phyloP scores from a whole-genome alignment of 2,797 vertebrate species.

The Bradypodion pumilum region DNA sequence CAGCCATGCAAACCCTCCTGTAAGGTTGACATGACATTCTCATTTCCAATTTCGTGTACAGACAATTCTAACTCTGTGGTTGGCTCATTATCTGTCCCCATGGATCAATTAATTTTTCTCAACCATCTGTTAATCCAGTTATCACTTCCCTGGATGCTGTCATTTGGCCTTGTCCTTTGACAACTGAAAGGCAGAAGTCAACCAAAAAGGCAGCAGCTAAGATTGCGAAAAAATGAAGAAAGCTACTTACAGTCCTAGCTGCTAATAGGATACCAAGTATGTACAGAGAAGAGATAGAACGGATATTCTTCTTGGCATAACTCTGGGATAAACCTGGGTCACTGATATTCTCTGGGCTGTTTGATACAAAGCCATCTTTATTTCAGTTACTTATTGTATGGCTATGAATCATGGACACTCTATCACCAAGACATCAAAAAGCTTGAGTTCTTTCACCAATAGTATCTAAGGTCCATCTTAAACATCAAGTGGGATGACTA shows the following conservation, averaged over 20 bases:
- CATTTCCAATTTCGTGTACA: constrained; percentile 62
- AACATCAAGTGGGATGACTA: too few species aligned
- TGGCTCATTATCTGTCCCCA: constrained; percentile 64
- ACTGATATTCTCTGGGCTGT: neutral
- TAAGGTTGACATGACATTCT: constrained; percentile 13
- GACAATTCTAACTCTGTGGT: constrained; percentile 54
- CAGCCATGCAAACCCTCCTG: neutral
- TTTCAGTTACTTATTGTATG: neutral
- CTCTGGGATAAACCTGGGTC: neutral
- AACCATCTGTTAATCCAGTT: constrained; percentile 68
- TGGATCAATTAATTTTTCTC: constrained; percentile 70
- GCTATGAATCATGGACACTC: neutral
- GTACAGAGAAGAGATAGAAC: too few species aligned
- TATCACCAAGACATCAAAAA: neutral
- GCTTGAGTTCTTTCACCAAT: too few species aligned
- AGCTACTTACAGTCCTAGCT: neutral
- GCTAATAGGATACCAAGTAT: neutral
- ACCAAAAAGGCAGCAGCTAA: constrained; percentile 44
- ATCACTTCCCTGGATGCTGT: constrained; percentile 39
- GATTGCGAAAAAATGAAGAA: neutral
- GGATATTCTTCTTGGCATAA: neutral
- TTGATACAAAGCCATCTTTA: neutral
- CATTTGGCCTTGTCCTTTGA: constrained; percentile 43
- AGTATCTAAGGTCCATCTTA: too few species aligned
- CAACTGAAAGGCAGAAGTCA: constrained; percentile 21